Base-by-base conservation (phyloP, 1,140 invertebrate species). In the Copidosoma floridanum region DNA sequence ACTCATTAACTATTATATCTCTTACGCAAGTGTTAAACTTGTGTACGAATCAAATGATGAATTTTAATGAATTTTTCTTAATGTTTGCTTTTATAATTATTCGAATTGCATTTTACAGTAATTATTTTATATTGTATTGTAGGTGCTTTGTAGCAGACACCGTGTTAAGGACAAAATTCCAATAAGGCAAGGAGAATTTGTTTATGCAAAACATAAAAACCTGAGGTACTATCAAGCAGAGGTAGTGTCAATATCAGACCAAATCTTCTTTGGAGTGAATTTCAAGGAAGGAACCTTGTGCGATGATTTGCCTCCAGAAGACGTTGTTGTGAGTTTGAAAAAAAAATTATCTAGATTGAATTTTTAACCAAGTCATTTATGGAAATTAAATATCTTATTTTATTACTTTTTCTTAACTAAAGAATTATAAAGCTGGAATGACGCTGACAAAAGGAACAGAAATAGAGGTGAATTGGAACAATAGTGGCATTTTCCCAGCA, bases 281-380 rank as follows among this genome's bases (percentile, higher is more conserved):
- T 89, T 89, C 71, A 80, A 81, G 38, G 88, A 89, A 71, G 80
- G 83, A 4, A 88, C 86, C 41, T 85, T 84, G 63, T 85, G 83
- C 46, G 82, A 86, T 51, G 84, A 88, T 73, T 67, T 85, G 3
- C 82, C 78, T 56, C 83, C 84, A 32, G 74, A 81, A 41, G 82
- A 85, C 71, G 77, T 85, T 56, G 70, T 68, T 23, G 81, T 82
- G 62, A 71, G 70, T 64, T 72, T 72, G 6, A n/a, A n/a, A n/a
- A n/a, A n/a, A n/a, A n/a, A n/a, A 32, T 38, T 38, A 11, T n/a
- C 1, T 32, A 32, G 29, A 6, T 32, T 0, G 12, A 32, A 32
- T 12, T 32, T 8, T 8, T 6, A 32, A 6, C 16, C 16, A 2
- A 12, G 24, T 43, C 32, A n/a, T 29, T 29, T 4, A 32, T 12